A percentile compares a stretch with the other conserved stretches of the same genome.
phyloP scores from a whole-genome alignment of 2,888 invertebrate species.

The Phymatocera aterrima region DNA sequence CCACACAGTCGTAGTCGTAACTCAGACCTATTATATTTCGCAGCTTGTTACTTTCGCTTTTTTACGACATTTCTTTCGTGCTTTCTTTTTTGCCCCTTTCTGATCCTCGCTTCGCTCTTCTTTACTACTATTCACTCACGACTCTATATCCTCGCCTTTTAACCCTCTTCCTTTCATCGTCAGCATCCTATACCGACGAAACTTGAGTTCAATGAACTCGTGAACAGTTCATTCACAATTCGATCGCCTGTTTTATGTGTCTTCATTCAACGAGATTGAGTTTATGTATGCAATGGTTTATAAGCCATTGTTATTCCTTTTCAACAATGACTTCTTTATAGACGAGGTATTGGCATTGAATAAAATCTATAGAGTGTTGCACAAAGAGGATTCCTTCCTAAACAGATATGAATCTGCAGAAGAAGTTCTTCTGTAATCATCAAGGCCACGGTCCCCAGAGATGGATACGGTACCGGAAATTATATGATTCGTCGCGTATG shows the following conservation, averaged over 20 bases:
- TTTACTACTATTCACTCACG: background rate
- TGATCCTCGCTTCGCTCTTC: background rate
- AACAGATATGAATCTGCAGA: slow-evolving; percentile 31
- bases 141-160: background rate
- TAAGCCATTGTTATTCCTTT: background rate
- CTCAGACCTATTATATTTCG: slow-evolving; percentile 62
- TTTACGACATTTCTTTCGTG: slow-evolving; percentile 36
- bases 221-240: background rate
- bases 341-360: slow-evolving; percentile 36
- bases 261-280: background rate
- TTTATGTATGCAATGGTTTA: background rate
- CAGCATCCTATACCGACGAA: background rate
- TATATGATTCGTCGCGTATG: slow-evolving; percentile 12
- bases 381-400: slow-evolving; percentile 20
- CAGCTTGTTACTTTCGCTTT: slow-evolving; percentile 40
- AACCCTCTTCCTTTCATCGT: background rate
- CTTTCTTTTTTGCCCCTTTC: slow-evolving; percentile 12
- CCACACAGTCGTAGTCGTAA: slow-evolving; percentile 62
- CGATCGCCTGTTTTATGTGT: background rate
- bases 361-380: slow-evolving; percentile 3
- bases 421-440: slow-evolving; percentile 19
- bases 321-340: background rate
- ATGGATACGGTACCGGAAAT: background rate
- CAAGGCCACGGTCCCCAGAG: background rate
- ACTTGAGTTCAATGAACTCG: background rate